These are phyloP conservation scores for Chaetops frenatus DNA, from an alignment of 2,113 vertebrate species.

Conservation along the genomic window DNA sequence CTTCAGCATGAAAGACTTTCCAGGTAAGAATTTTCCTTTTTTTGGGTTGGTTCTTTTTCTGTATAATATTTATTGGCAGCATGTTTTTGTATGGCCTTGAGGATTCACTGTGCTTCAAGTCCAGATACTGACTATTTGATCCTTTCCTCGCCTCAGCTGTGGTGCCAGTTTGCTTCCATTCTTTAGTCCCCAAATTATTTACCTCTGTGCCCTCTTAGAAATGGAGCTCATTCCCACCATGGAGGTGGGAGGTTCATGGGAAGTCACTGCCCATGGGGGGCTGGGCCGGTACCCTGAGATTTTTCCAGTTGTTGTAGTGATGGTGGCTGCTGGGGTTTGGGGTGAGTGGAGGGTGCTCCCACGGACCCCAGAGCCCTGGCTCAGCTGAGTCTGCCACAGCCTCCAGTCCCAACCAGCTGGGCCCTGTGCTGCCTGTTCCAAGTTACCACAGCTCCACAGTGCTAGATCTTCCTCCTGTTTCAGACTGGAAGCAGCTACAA, in stretches of 20 bases:
- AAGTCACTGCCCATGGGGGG: neutral
- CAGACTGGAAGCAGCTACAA: constrained; percentile 80
- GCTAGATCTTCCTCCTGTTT: neutral
- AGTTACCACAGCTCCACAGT: neutral
- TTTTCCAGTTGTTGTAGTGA: rapidly evolving
- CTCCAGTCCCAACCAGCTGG: rapidly evolving
- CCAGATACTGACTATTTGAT: neutral
- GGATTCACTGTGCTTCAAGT: neutral
- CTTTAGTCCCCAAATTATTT: neutral
- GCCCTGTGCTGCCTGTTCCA: neutral
- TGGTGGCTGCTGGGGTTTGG: neutral
- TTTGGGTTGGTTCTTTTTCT: neutral
- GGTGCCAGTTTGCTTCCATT: neutral
- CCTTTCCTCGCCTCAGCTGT: neutral
- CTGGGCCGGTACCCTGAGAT: neutral
- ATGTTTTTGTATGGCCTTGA: neutral
- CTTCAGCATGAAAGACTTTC: constrained; percentile 84
- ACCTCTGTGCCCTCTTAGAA: neutral
- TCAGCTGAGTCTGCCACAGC: neutral
- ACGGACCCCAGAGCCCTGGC: neutral
- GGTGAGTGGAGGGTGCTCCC: neutral
- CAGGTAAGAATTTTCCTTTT: constrained; percentile 74
- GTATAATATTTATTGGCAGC: neutral
- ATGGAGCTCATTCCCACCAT: neutral
- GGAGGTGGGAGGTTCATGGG: neutral